phyloP scores from a whole-genome alignment of 1,140 invertebrate species.

The Oryctes rhinoceros region DNA sequence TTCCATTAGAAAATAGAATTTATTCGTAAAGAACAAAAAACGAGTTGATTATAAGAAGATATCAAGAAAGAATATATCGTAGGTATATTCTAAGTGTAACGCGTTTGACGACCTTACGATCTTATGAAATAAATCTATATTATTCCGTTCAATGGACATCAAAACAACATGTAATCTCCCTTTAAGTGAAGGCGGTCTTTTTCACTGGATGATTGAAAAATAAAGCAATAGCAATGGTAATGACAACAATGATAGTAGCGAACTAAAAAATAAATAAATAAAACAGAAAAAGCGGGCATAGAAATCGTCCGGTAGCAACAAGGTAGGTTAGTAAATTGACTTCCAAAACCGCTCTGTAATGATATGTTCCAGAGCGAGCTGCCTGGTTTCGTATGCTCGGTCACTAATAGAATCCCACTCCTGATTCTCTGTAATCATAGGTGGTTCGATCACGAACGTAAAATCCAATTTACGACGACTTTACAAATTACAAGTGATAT shows the following conservation, averaged over 20 bases:
- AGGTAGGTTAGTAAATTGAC: constrained; percentile 51
- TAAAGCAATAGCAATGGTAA: constrained; percentile 39
- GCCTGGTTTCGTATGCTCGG: constrained; percentile 39
- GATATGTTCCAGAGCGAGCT: constrained; percentile 45
- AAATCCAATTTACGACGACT: constrained; percentile 43
- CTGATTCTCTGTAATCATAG: constrained; percentile 48
- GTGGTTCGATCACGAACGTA: constrained; percentile 46
- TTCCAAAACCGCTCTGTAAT: constrained; percentile 51
- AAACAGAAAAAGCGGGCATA: constrained; percentile 24
- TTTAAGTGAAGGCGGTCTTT: constrained; percentile 31
- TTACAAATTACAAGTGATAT: constrained; percentile 43
- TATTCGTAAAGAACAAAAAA: no score
- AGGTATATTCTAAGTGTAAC: constrained; percentile 22
- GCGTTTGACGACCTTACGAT: constrained; percentile 29
- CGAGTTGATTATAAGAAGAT: not conserved
- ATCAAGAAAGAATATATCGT: constrained; percentile 14
- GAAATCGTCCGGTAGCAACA: constrained; percentile 50
- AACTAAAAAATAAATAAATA: constrained; percentile 38
- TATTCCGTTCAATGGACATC: constrained; percentile 14
- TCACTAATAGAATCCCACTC: constrained; percentile 49
- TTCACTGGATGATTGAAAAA: constrained; percentile 37
- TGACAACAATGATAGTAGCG: constrained; percentile 33
- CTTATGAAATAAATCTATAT: constrained; percentile 35
- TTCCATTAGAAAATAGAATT: no score
- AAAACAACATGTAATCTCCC: constrained; percentile 6